phyloP scores from a whole-genome alignment of 2,888 invertebrate species.

The Metalampra italica region DNA sequence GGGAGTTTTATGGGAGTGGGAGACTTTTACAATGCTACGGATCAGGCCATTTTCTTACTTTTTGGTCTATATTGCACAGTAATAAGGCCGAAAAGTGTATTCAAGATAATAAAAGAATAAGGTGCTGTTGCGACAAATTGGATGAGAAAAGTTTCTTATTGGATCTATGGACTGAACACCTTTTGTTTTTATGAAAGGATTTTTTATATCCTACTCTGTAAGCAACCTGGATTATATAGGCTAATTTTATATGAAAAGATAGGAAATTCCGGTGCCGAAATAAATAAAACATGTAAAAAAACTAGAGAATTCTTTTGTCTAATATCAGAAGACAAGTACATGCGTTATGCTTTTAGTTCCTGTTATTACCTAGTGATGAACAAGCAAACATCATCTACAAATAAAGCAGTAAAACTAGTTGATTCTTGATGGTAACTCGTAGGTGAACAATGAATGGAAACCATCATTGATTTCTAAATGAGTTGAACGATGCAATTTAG shows the following conservation, averaged over 20 bases:
- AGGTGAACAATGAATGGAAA: constrained; percentile 14
- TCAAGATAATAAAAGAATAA: constrained; percentile 60
- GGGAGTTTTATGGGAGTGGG: constrained; percentile 71
- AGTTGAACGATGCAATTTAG: constrained; percentile 8
- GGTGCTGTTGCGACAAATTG: constrained; percentile 60
- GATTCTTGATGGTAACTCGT: constrained; percentile 13
- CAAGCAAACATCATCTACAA: neutral
- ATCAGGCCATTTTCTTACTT: constrained; percentile 68
- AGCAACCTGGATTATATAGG: neutral
- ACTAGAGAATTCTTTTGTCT: neutral
- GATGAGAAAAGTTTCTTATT: constrained; percentile 50
- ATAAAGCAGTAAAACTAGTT: constrained; percentile 15
- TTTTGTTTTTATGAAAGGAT: neutral
- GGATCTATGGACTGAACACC: constrained; percentile 1
- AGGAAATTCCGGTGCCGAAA: neutral
- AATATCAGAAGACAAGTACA: neutral
- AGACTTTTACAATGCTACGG: constrained; percentile 70
- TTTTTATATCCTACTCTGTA: neutral
- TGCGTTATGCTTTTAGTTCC: neutral
- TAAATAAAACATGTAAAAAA: neutral
- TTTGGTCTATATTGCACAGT: constrained; percentile 52
- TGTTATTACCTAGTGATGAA: neutral
- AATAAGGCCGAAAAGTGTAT: constrained; percentile 62
- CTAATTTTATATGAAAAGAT: neutral
- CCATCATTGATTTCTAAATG: constrained; percentile 14